Evolutionary conservation across 2,888 invertebrate species (phyloP).

Genomic region (Scotopteryx bipunctaria): DNA sequence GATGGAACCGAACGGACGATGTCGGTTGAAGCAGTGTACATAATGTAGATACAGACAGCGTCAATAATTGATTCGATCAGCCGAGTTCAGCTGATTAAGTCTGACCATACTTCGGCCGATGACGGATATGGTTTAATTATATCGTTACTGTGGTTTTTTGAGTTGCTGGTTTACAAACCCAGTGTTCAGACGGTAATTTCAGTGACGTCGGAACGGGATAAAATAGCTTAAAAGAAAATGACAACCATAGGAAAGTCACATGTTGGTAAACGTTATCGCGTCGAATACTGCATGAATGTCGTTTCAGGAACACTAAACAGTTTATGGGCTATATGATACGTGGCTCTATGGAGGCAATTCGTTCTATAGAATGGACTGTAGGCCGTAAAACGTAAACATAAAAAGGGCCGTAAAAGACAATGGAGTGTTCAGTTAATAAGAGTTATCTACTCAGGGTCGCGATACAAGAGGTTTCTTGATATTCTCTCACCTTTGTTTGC

Average conservation of each 20-base stretch:
- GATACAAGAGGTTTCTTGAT: not conserved
- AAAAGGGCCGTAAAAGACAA: constrained; percentile 30
- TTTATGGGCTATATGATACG: constrained; percentile 25
- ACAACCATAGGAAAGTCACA: not conserved
- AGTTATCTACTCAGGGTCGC: constrained; percentile 12
- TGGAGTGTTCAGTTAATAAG: constrained; percentile 28
- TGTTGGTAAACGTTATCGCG: constrained; percentile 1
- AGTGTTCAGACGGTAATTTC: too few relatives aligned
- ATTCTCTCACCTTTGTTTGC: not conserved
- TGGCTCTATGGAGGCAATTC: constrained; percentile 17
- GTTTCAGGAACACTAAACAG: constrained; percentile 13
- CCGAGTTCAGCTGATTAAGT: too few relatives aligned
- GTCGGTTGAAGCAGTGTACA: too few relatives aligned
- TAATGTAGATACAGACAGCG: too few relatives aligned
- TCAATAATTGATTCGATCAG: too few relatives aligned
- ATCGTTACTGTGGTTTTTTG: too few relatives aligned
- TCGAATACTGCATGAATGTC: constrained; percentile 10
- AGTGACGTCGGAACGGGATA: too few relatives aligned
- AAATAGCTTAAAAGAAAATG: too few relatives aligned
- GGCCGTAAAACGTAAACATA: constrained; percentile 20
- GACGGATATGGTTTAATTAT: too few relatives aligned
- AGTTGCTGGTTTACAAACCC: too few relatives aligned
- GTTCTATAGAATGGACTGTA: constrained; percentile 3
- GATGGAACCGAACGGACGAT: too few relatives aligned
- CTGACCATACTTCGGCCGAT: too few relatives aligned